Conservation (phyloP, 1,140 invertebrate genomes). For the Solenopsis fugax region DNA sequence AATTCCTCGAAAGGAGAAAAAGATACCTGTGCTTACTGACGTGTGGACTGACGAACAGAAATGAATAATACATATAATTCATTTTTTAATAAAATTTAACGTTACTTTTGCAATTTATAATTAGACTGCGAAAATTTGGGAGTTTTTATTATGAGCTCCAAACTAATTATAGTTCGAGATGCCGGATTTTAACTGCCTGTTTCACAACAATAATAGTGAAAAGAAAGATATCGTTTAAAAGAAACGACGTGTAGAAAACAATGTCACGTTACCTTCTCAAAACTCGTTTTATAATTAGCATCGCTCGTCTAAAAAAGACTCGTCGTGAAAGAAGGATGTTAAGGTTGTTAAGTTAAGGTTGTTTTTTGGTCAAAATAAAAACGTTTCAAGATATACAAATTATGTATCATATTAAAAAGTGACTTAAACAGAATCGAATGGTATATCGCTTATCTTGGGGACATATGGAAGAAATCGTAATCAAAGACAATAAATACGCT, state of each 20-base stretch:
- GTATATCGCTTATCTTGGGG: no score
- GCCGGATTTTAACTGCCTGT: neutral
- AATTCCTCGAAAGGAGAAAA: constrained; percentile 16
- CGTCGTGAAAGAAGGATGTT: neutral
- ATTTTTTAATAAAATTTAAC: constrained; percentile 37
- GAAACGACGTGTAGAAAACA: neutral
- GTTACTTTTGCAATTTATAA: constrained; percentile 7
- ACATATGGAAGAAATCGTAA: no score
- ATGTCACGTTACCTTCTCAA: neutral
- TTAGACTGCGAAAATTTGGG: constrained; percentile 8
- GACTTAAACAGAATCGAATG: no score
- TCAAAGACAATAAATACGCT: no score
- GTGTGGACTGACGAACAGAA: neutral
- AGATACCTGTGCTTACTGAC: neutral
- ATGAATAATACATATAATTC: neutral
- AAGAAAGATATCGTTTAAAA: neutral
- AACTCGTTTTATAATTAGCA: neutral
- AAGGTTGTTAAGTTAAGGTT: no score
- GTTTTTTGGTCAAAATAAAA: no score
- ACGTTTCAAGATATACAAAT: no score
- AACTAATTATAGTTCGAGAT: neutral
- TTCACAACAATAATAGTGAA: neutral
- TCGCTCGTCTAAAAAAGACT: neutral
- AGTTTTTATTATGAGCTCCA: neutral
- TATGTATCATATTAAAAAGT: no score